These are phyloP conservation scores for Irena cyanogastra DNA, from an alignment of 2,113 vertebrate species.

Conservation along the genomic window DNA sequence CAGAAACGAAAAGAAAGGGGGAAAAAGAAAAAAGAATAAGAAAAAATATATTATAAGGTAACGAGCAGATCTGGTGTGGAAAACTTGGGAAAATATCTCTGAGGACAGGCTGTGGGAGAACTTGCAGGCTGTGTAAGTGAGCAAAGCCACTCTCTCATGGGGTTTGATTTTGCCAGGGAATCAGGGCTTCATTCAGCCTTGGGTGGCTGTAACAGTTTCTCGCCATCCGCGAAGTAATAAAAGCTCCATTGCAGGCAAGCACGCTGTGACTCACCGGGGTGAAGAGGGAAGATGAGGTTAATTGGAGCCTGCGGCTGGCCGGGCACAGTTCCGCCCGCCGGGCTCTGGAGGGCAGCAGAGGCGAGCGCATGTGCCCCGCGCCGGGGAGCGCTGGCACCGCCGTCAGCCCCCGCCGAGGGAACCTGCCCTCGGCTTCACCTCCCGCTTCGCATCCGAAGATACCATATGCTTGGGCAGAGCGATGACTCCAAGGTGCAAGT, in stretches of 20 bases:
- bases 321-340: background rate
- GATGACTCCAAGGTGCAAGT: background rate
- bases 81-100: background rate
- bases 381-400: background rate
- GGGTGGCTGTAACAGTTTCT: background rate
- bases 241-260: background rate
- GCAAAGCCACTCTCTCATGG: background rate
- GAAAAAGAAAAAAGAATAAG: accelerated
- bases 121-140: accelerated
- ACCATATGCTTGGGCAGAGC: background rate
- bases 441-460: background rate
- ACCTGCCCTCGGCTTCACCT: background rate
- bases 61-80: background rate
- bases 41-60: background rate
- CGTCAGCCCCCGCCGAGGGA: background rate
- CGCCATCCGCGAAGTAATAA: background rate
- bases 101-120: background rate
- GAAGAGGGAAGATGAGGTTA: accelerated
- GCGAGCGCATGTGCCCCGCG: background rate
- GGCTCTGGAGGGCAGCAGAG: conserved; percentile 47
- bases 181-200: background rate
- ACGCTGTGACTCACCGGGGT: too few species aligned
- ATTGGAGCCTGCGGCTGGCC: accelerated
- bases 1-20: accelerated
- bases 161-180: background rate